Base-by-base conservation (phyloP, 2,113 vertebrate genomes). In the Varanus salvator region DNA sequence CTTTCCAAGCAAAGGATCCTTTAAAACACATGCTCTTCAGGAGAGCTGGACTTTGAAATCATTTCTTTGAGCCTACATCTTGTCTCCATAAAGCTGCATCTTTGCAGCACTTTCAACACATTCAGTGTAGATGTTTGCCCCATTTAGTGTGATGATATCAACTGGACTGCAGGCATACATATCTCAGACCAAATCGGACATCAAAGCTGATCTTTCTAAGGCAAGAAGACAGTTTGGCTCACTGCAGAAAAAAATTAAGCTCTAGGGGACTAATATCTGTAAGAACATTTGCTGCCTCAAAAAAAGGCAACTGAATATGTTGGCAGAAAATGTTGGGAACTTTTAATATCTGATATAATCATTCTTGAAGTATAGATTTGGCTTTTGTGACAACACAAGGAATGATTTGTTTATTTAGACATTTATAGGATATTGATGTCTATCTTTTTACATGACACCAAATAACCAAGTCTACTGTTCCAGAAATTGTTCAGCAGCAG, bases 41-140 rank as follows among this genome's bases (percentile, higher is more conserved):
- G 90, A 90, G 29, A 23, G 52, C 69, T 27, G 85, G 89, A 86
- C 66, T 3, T 87, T 87, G 71, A 25, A 52, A 66, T 78, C 60
- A 88, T 19, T 17, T 23, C 11, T 78, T 52, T 89, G 77, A 12
- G 25, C 77, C 0, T 31, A 80, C 77, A 27, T 23, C 74, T 92
- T 86, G 50, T 52, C 31, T 93, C 64, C 34, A n/a, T 76, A 4
- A 0, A 50, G 52, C 29, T 29, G 77, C 95, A 89, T 77, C 86
- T 0, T 31, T 38, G 66, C 90, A 88, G 44, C n/a, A 0, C 4
- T 72, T 81, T 27, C n/a, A 78, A 74, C 50, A 52, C 15, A 31
- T 34, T 72, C 11, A 12, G 12, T 72, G 27, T 72, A 85, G 27
- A 85, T 1, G 0, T 2, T 14, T 74, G 31, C 72, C 60, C 12